Base-by-base conservation (phyloP, 92 coral and sea anemone genomes). In the Epizoanthus scotinus region DNA sequence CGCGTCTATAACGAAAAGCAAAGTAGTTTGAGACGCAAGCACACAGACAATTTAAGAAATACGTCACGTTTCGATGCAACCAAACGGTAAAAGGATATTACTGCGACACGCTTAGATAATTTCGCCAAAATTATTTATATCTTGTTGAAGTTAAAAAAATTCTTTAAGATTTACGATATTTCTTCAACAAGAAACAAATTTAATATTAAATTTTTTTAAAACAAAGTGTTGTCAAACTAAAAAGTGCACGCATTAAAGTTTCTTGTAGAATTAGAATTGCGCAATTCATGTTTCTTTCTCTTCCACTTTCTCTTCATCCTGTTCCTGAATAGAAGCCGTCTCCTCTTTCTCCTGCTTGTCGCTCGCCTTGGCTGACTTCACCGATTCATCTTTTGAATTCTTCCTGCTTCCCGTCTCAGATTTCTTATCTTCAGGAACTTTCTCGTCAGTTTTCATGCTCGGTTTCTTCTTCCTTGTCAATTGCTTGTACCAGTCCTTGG, bases 401-500 rank as follows among this genome's bases (percentile, higher is more conserved):
- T 56, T 62, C 47, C 82, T 71, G 26, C 81, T 75, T 4, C 31
- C 81, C 5, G 29, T n/a, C 13, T 75, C 81, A 18, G 68, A 59
- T 59, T 59, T 75, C 78, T 79, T 88, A 6, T 88, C 91, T 2
- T 53, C 78, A 58, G 70, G 24, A 19, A 21, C 19, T 79, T 82
- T 74, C 85, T 82, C 84, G 20, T 50, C 71, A 55, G 56, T 24
- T 49, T 89, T 83, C 22, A 72, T 62, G 29, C 77, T 59, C 15
- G 61, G 85, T 6, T 87, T 66, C 21, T 78, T 87, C 82, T 87
- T 93, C 71, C 94, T 86, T 6, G 91, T 86, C 73, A 87, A 73
- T 64, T 91, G 97, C 71, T 88, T 95, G 93, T 95, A 93, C 99
- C 99, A 93, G 80, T 87, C 96, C 71, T 95, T 88, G 49, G 99